Evolutionary conservation across 92 coral and sea anemone genomes (phyloP).

Genomic region (Palythoa caribaeorum): DNA sequence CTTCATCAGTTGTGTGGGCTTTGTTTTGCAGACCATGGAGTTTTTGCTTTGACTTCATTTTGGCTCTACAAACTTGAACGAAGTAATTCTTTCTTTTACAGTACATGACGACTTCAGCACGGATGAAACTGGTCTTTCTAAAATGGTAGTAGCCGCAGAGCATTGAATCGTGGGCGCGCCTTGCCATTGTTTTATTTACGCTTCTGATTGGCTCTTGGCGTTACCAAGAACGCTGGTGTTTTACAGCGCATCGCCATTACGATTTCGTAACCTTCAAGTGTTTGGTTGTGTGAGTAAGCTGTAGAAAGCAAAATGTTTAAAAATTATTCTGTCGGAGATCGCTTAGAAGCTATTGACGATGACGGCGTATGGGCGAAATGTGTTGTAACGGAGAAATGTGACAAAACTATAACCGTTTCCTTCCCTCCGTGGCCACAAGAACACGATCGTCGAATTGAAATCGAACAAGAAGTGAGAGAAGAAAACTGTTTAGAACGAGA

Average conservation of each 20-base stretch:
- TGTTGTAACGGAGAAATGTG: slow-evolving; percentile 2
- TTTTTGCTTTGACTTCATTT: too few species aligned
- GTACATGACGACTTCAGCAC: not conserved
- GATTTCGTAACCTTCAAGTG: slow-evolving; percentile 1
- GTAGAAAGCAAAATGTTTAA: slow-evolving; percentile 2
- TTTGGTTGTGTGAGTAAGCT: not conserved
- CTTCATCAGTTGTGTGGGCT: too few species aligned
- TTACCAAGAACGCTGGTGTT: not conserved
- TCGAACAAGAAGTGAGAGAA: not conserved
- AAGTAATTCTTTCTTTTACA: too few species aligned
- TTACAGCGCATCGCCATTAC: slow-evolving; percentile 18
- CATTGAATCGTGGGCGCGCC: slow-evolving; percentile 21
- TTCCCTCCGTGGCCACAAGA: slow-evolving; percentile 1
- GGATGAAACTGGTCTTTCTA: slow-evolving; percentile 20
- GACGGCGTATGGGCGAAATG: slow-evolving; percentile 19
- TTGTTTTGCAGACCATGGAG: too few species aligned
- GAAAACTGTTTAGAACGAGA: not conserved
- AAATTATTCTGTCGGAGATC: not conserved
- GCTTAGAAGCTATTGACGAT: slow-evolving; percentile 6
- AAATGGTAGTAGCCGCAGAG: slow-evolving; percentile 22
- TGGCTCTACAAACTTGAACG: too few species aligned
- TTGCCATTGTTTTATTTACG: not conserved
- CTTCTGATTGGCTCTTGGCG: slow-evolving; percentile 34
- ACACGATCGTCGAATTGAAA: not conserved
- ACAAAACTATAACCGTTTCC: not conserved